Conservation (phyloP, 1,140 invertebrate genomes). For the Agrypnia vestita region DNA sequence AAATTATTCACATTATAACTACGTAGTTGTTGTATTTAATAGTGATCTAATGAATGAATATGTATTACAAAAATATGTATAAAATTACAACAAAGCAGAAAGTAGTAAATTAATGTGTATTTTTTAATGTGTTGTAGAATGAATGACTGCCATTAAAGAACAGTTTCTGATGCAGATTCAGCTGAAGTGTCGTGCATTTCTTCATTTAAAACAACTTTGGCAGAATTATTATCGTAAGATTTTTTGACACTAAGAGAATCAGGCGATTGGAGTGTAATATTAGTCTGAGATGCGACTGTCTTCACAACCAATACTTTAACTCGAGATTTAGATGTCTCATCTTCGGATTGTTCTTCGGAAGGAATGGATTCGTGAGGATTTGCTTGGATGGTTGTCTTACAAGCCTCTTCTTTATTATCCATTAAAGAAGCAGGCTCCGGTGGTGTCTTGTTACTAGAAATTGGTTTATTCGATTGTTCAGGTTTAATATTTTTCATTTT, state of each 20-base stretch:
- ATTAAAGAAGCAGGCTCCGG: not conserved
- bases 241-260: conserved; percentile 63
- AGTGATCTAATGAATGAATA: too few species aligned
- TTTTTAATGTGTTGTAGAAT: not conserved
- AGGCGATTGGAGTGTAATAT: conserved; percentile 68
- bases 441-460: not conserved
- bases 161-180: conserved; percentile 54
- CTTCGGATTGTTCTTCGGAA: conserved; percentile 29
- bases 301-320: conserved; percentile 58
- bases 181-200: conserved; percentile 26
- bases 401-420: not conserved
- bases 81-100: too few species aligned
- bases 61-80: too few species aligned
- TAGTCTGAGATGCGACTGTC: conserved; percentile 68
- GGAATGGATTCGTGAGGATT: not conserved
- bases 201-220: conserved; percentile 53
- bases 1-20: too few species aligned
- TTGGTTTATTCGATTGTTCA: conserved; percentile 12
- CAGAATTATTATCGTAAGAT: conserved; percentile 57
- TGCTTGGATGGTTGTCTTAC: not conserved
- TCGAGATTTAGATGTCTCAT: conserved; percentile 17
- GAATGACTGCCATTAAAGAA: conserved; percentile 23
- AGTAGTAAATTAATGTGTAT: not conserved
- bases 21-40: too few species aligned
- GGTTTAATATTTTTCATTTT: conserved; percentile 9